Evolutionary conservation across 2,113 vertebrate species (phyloP).

Genomic region (Tretioscincus oriximinensis): DNA sequence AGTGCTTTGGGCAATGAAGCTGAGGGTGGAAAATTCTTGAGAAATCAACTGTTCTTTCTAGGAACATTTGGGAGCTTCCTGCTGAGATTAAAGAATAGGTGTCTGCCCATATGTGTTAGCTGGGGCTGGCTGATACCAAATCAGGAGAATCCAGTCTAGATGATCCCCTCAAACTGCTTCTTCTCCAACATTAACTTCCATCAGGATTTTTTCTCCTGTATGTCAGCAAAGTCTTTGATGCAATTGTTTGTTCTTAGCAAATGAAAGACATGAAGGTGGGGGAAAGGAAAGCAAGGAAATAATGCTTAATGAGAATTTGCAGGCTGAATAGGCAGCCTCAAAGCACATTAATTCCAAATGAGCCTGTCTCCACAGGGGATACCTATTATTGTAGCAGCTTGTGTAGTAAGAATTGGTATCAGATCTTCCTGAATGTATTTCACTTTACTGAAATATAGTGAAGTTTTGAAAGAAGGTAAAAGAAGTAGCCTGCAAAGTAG

Average conservation of each 20-base stretch:
- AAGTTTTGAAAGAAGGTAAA: background rate
- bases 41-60: no score
- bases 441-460: background rate
- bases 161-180: background rate
- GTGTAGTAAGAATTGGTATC: background rate
- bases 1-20: no score
- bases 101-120: background rate
- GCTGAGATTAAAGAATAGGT: background rate
- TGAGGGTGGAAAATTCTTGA: no score
- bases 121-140: background rate
- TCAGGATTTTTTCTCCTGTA: background rate
- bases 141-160: background rate
- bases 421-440: background rate
- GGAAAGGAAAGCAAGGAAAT: conserved; percentile 16
- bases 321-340: conserved; percentile 20
- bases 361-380: background rate
- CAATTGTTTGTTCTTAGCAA: conserved; percentile 12
- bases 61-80: no score
- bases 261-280: background rate
- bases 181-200: background rate
- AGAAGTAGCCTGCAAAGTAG: background rate
- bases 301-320: conserved; percentile 27
- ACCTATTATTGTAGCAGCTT: background rate
- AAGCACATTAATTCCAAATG: conserved; percentile 13
- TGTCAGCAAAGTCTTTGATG: background rate